These are phyloP conservation scores for Drosophila arizonae DNA, from an alignment of 1,140 invertebrate genomes.

Conservation along the genomic window DNA sequence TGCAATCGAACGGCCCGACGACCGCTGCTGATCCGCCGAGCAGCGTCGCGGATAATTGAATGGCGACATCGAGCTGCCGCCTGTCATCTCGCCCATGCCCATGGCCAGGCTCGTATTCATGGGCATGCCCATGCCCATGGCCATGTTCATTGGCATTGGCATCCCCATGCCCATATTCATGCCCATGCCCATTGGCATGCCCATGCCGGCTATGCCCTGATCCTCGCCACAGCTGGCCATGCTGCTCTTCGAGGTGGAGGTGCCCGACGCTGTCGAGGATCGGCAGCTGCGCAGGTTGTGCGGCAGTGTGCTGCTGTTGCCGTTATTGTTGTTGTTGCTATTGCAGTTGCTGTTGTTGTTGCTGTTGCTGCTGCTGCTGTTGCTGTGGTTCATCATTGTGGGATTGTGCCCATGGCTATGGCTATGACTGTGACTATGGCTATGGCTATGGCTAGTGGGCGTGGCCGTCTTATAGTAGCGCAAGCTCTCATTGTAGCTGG, in stretches of 20 bases:
- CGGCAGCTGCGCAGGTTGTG: slow-evolving; percentile 76
- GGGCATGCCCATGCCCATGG: background rate
- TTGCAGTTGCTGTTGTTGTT: slow-evolving; percentile 29
- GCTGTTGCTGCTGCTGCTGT: slow-evolving; percentile 28
- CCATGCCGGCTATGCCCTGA: slow-evolving; percentile 73
- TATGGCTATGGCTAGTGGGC: slow-evolving; percentile 57
- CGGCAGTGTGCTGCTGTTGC: slow-evolving; percentile 64
- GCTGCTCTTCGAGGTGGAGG: slow-evolving; percentile 79
- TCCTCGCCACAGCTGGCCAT: slow-evolving; percentile 77
- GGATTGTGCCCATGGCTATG: slow-evolving; percentile 14
- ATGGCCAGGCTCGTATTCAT: background rate
- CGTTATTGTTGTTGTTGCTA: slow-evolving; percentile 26
- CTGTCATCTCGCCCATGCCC: slow-evolving; percentile 4
- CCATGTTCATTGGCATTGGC: slow-evolving; percentile 17
- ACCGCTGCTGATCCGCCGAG: slow-evolving; percentile 70
- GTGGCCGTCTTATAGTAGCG: slow-evolving; percentile 83
- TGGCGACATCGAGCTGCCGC: slow-evolving; percentile 54
- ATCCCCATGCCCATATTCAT: slow-evolving; percentile 15
- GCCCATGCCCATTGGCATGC: slow-evolving; percentile 13
- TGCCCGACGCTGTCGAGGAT: slow-evolving; percentile 73
- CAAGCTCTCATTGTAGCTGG: slow-evolving; percentile 88
- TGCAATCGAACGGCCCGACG: slow-evolving; percentile 58
- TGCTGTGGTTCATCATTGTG: slow-evolving; percentile 25
- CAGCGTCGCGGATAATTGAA: slow-evolving; percentile 70
- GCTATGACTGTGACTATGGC: slow-evolving; percentile 21